Percentiles rank a stretch among this genome's conserved stretches.
These are phyloP conservation scores for Zaprionus africanus DNA, from an alignment of 1,140 invertebrate genomes.

Conservation along the genomic window DNA sequence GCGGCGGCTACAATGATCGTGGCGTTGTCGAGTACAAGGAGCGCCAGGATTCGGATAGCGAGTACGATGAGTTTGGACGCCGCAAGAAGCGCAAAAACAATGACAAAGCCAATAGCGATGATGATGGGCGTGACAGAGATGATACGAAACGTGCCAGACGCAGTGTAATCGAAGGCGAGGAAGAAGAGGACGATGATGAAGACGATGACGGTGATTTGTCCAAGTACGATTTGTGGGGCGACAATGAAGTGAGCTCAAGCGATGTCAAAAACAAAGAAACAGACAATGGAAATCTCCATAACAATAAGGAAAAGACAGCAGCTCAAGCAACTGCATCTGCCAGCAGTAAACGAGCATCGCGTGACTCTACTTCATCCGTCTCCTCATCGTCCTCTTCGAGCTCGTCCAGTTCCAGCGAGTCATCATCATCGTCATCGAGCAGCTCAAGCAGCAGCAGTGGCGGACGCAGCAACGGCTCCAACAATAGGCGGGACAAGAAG, in stretches of 20 bases:
- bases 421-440: constrained; percentile 56
- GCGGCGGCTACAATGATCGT: constrained; percentile 96
- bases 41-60: constrained; percentile 93
- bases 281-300: constrained; percentile 42
- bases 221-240: constrained; percentile 92
- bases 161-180: constrained; percentile 72
- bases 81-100: constrained; percentile 89
- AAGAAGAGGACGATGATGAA: constrained; percentile 86
- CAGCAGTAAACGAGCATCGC: constrained; percentile 46
- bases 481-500: constrained; percentile 50
- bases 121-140: constrained; percentile 70
- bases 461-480: constrained; percentile 37
- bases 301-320: constrained; percentile 35
- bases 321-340: constrained; percentile 4
- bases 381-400: constrained; percentile 73
- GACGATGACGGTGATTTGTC: constrained; percentile 91
- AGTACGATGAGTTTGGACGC: constrained; percentile 98
- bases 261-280: constrained; percentile 48
- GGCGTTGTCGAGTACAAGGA: constrained; percentile 97
- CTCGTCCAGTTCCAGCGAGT: constrained; percentile 72
- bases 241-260: constrained; percentile 85
- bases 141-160: constrained; percentile 79
- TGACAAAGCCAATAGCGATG: constrained; percentile 55
- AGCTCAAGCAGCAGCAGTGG: constrained; percentile 60
- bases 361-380: constrained; percentile 63